Evolutionary conservation across 2,113 vertebrate genomes (phyloP).

Genomic region (Strix uralensis): DNA sequence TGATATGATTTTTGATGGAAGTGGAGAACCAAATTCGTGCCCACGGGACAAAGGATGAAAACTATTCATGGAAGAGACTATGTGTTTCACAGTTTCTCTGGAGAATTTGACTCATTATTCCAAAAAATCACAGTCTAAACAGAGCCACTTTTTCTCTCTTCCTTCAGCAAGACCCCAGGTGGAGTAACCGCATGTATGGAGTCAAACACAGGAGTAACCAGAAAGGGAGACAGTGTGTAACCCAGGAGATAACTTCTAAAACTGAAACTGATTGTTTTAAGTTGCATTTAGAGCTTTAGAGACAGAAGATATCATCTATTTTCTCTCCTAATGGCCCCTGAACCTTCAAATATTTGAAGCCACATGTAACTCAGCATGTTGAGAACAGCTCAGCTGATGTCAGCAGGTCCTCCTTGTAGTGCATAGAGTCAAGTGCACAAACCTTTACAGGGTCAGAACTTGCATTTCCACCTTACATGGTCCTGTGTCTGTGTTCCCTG

Average conservation of each 20-base stretch:
- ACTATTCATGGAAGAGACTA: not conserved
- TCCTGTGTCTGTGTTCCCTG: not conserved
- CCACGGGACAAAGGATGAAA: not conserved
- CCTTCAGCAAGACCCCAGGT: not conserved
- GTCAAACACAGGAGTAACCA: not conserved
- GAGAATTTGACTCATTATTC: not conserved
- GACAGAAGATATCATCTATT: not conserved
- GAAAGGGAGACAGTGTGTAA: not conserved
- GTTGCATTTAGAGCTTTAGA: not conserved
- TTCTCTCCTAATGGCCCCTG: not conserved
- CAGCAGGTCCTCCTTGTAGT: not conserved
- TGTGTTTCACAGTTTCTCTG: not conserved
- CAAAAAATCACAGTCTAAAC: not conserved
- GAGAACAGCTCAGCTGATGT: not conserved
- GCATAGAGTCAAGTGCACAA: not conserved
- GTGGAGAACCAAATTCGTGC: not conserved
- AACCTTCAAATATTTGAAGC: not conserved
- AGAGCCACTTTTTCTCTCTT: not conserved
- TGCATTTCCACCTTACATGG: not conserved
- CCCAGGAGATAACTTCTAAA: not conserved
- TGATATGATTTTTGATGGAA: not conserved
- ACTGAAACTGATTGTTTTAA: not conserved
- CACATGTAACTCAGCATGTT: not conserved
- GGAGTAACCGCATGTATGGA: not conserved
- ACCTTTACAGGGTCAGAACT: not conserved